A percentile compares a stretch with the other conserved stretches of the same genome.
These are phyloP conservation scores for Scartelaos histophorus DNA, from an alignment of 2,113 vertebrate species.

Conservation along the genomic window DNA sequence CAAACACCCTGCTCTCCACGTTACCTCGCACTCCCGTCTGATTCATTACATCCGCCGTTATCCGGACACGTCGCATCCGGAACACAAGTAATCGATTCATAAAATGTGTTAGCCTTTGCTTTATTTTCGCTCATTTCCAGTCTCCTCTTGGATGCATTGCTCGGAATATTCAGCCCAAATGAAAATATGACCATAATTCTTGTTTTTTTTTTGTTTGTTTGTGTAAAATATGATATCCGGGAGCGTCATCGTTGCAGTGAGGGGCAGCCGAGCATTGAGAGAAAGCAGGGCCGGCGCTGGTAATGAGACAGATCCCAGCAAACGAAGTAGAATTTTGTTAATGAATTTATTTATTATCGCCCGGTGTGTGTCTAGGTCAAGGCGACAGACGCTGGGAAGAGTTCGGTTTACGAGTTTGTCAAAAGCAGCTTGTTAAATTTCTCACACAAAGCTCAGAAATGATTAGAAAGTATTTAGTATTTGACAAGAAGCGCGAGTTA, in stretches of 20 bases:
- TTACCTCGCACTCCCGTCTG: slow-evolving; percentile 22
- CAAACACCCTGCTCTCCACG: neutral
- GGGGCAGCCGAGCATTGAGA: slow-evolving; percentile 39
- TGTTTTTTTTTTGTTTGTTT: slow-evolving; percentile 14
- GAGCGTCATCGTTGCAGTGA: slow-evolving; percentile 54
- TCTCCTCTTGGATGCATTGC: slow-evolving; percentile 32
- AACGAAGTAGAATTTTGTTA: slow-evolving; percentile 9
- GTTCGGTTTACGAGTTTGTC: neutral
- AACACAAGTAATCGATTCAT: slow-evolving; percentile 29
- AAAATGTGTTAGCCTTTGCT: slow-evolving; percentile 34
- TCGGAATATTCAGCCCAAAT: slow-evolving; percentile 54
- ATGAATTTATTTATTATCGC: neutral
- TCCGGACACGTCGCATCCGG: slow-evolving; percentile 8
- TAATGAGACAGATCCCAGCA: slow-evolving; percentile 56
- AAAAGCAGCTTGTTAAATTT: neutral
- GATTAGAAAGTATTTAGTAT: no score
- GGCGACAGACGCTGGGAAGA: neutral
- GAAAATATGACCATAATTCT: slow-evolving; percentile 59
- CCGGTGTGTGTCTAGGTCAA: neutral
- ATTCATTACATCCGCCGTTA: slow-evolving; percentile 9
- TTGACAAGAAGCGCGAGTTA: no score
- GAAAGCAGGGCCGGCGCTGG: slow-evolving; percentile 37
- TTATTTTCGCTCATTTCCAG: slow-evolving; percentile 25
- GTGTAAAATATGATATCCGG: slow-evolving; percentile 27
- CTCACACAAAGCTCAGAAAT: no score